phyloP scores from a whole-genome alignment of 2,888 invertebrate genomes.

The Platypus cylindrus region DNA sequence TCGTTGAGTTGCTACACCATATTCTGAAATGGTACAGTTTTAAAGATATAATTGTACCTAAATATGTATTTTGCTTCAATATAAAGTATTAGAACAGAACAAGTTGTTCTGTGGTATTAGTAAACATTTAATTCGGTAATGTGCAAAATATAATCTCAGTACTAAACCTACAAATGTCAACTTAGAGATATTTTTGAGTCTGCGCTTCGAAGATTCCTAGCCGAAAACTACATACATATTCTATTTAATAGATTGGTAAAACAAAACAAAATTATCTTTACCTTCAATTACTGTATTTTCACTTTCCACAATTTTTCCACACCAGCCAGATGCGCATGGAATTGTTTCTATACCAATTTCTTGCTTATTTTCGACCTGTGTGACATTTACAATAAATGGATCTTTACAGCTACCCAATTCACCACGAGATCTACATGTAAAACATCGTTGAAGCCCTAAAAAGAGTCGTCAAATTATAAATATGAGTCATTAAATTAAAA shows the following conservation, averaged over 20 bases:
- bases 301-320: slow-evolving; percentile 78
- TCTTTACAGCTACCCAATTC: slow-evolving; percentile 82
- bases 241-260: too few relatives aligned
- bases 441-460: slow-evolving; percentile 61
- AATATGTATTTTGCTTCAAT: slow-evolving; percentile 1
- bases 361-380: slow-evolving; percentile 46
- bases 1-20: slow-evolving; percentile 75
- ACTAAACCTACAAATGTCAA: too few relatives aligned
- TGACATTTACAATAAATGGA: slow-evolving; percentile 67
- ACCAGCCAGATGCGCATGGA: slow-evolving; percentile 86
- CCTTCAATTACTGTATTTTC: slow-evolving; percentile 65
- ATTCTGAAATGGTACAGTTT: slow-evolving; percentile 50
- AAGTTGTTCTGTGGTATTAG: too few relatives aligned
- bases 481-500: background rate
- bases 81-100: too few relatives aligned
- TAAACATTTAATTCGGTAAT: too few relatives aligned
- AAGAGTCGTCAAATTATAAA: too few relatives aligned
- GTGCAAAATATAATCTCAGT: too few relatives aligned
- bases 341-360: slow-evolving; percentile 62
- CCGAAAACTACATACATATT: too few relatives aligned
- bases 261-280: slow-evolving; percentile 27
- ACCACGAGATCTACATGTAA: slow-evolving; percentile 74
- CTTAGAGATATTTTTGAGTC: too few relatives aligned
- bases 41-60: too few relatives aligned
- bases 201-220: too few relatives aligned